Evolutionary conservation across 1,140 invertebrate genomes (phyloP), one percentile per base, ranked within the genome.

Genomic region (Listronotus oregonensis): DNA sequence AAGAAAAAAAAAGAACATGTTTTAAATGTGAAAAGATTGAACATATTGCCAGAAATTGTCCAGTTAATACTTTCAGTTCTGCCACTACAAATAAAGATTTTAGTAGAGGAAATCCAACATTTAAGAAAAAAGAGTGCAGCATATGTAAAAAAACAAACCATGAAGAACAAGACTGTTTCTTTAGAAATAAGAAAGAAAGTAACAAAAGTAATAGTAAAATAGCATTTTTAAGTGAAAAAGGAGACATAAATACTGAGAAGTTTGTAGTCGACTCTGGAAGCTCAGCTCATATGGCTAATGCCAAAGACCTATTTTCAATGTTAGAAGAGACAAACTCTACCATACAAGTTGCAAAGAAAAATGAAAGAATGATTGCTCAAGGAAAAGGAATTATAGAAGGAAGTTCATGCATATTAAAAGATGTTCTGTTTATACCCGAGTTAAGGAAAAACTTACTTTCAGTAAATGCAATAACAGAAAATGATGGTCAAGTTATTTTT

Each of bases 141-240:
- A 54, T 54, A 6, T 39, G 50, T 34, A 3, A 44, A 43, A 57
- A 57, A 57, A 44, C 34, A 12, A 44, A 57, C 37, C 39, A 44
- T 44, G 40, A 10, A 14, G 55, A 57, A 46, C 14, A 57, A 57
- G 55, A 57, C 42, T 57, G 55, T 57, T 57, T 57, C 37, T 27
- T 57, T 44, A 17, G 9, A 15, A 57, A 57, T 12, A 57, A 57
- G 7, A 15, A 9, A 34, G 27, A 52, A 17, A 15, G 27, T 31
- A 27, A 52, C 50, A 57, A 57, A 40, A 15, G 42, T 42, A 57
- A 57, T 10, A 15, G 42, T 17, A 44, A 57, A 57, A 34, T 42
- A 32, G 17, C 39, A 18, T 46, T 43, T 18, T 18, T 42, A 5
- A 57, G 17, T 11, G 40, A 44, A 21, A 11, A 57, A 57, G 10